Base-by-base conservation (phyloP, 2,797 vertebrate species). In the Poeciliopsis presidionis region DNA sequence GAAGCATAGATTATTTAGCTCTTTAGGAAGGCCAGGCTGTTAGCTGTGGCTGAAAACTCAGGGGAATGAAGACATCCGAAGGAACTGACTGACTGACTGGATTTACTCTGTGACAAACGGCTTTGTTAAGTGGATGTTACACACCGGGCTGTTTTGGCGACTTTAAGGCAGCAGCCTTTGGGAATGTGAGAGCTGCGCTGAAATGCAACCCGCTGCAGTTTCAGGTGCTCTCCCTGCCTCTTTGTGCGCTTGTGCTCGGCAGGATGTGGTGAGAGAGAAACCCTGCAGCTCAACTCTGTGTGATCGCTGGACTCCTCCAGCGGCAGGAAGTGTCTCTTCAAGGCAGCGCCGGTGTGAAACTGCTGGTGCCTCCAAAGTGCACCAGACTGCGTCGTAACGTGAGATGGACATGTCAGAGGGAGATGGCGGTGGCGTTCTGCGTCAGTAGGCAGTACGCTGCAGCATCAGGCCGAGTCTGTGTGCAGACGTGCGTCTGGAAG, bases 141-240 rank as follows among this genome's bases (percentile, higher is more conserved):
- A 30, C 18, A 43, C 28, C 16, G 33, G 7, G 25, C 1, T 8
- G 12, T 41, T 55, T 22, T 74, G 53, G 6, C 39, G 28, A 0
- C 2, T 46, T 70, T 74, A 39, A 18, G 2, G 14, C 77, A n/a
- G 78, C 25, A 71, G 74, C 11, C 11, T 53, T 39, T 57, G 39
- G 59, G 70, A 87, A 84, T 76, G 80, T 57, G 83, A 85, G 83
- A 74, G 51, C 72, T 77, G 73, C 74, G 59, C 41, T 81, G 77
- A 83, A 86, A 87, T 16, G 25, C 75, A 77, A 89, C 70, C 70
- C 4, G 9, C 72, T 78, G 39, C 9, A 3, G 81, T 84, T 87
- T 87, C 86, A 89, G 86, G 74, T 89, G 85, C 43, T 25, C 77
- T 83, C 78, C 79, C 30, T 49, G 78, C 87, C 45, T 70, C 79